Conservation (phyloP, 2,113 vertebrate species). For the Python bivittatus region DNA sequence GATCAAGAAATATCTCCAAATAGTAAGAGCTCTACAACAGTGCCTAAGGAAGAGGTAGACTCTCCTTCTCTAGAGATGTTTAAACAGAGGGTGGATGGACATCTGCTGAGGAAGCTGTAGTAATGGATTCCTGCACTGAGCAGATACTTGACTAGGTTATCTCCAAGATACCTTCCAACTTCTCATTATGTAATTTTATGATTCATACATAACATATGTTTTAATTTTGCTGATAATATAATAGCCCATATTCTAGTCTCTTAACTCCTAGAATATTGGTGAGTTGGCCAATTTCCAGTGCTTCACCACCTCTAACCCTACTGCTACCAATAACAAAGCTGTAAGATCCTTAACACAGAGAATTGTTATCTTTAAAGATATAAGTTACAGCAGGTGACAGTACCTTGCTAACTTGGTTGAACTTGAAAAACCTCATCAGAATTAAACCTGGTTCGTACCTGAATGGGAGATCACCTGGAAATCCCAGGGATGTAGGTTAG, state of each 20-base stretch:
- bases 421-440: neutral
- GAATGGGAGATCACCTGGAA: neutral
- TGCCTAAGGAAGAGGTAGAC: neutral
- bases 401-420: neutral
- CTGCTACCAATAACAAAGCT: neutral
- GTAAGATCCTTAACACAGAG: neutral
- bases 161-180: neutral
- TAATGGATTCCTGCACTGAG: neutral
- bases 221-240: neutral
- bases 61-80: neutral
- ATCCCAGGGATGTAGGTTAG: neutral
- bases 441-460: neutral
- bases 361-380: neutral
- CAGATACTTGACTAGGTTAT: neutral
- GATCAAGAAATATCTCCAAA: neutral
- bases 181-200: neutral
- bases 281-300: neutral
- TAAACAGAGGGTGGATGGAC: neutral
- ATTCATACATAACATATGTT: neutral
- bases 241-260: neutral
- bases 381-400: neutral
- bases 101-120: neutral
- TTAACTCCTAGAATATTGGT: neutral
- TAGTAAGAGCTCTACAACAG: neutral
- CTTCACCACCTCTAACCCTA: neutral